Conservation (phyloP, 2,888 invertebrate genomes). For the Sminthurides aquaticus region DNA sequence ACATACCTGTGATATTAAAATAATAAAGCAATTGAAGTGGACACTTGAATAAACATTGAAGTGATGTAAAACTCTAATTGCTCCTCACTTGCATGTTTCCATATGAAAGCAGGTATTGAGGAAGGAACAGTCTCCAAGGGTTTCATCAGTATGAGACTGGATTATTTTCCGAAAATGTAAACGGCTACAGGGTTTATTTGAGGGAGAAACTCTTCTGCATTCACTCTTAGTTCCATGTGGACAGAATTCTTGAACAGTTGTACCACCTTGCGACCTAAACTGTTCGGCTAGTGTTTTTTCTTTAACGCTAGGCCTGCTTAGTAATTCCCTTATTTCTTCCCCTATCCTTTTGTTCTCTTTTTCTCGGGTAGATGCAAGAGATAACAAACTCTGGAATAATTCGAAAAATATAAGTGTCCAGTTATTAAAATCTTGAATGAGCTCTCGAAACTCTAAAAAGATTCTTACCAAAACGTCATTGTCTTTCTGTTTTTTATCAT, state of each 20-base stretch:
- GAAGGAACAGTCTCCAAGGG: conserved; percentile 93
- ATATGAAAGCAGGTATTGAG: conserved; percentile 98
- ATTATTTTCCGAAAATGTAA: conserved; percentile 96
- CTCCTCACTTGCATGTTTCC: conserved; percentile 86
- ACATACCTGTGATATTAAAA: too few relatives aligned
- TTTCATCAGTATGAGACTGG: conserved; percentile 87
- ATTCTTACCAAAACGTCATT: conserved; percentile 36
- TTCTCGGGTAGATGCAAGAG: conserved; percentile 90
- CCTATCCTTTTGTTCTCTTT: conserved; percentile 91
- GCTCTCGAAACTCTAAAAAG: not conserved
- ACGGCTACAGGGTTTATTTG: conserved; percentile 66
- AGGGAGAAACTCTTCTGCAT: conserved; percentile 55
- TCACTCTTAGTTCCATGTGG: conserved; percentile 89
- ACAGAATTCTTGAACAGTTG: conserved; percentile 70
- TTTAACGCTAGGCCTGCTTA: conserved; percentile 93
- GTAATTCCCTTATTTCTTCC: conserved; percentile 85
- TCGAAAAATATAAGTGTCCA: not conserved
- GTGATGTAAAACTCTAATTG: not conserved
- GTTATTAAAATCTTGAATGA: not conserved
- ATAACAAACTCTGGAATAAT: conserved; percentile 62
- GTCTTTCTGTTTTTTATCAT: conserved; percentile 35
- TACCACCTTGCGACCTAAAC: conserved; percentile 88
- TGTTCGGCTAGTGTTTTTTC: conserved; percentile 90
- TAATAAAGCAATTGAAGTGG: conserved; percentile 40
- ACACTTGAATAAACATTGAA: conserved; percentile 16